Conservation (phyloP, 1,140 invertebrate species). For the Drosophila auraria region DNA sequence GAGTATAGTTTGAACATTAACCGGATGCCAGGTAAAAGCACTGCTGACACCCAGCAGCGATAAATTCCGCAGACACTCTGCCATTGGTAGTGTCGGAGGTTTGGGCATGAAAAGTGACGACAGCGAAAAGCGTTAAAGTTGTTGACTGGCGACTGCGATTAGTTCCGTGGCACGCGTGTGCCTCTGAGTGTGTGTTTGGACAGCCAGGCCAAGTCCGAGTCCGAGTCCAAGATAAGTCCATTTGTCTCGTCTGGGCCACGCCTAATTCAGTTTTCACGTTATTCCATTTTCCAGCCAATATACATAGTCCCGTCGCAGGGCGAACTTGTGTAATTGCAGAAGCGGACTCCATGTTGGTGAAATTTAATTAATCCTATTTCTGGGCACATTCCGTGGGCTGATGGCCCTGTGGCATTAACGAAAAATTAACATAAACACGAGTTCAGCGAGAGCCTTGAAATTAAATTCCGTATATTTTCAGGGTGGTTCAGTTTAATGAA, state of each 20-base stretch:
- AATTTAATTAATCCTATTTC: conserved; percentile 45
- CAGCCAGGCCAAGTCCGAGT: background rate
- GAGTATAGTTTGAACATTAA: conserved; percentile 21
- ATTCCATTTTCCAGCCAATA: conserved; percentile 37
- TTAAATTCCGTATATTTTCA: conserved; percentile 22
- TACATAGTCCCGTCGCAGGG: background rate
- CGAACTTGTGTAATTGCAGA: conserved; percentile 25
- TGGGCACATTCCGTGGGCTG: conserved; percentile 3
- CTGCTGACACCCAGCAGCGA: conserved; percentile 47
- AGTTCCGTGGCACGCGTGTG: conserved; percentile 51
- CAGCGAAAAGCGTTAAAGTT: conserved; percentile 46
- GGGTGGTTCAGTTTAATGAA: conserved; percentile 16
- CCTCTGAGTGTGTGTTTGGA: conserved; percentile 54
- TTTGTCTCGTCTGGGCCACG: conserved; percentile 43
- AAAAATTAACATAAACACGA: conserved; percentile 27
- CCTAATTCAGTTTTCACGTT: conserved; percentile 49
- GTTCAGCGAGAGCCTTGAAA: conserved; percentile 16
- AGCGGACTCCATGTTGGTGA: conserved; percentile 17
- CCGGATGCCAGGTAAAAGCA: conserved; percentile 63
- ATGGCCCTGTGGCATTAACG: conserved; percentile 7
- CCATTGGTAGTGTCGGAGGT: conserved; percentile 30
- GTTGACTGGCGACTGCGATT: conserved; percentile 49
- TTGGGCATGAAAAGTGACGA: conserved; percentile 67
- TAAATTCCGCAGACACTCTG: conserved; percentile 51
- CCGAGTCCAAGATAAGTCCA: conserved; percentile 26